Evolutionary conservation across 2,797 vertebrate genomes (phyloP).

Genomic region (Microctenopoma lineatum): DNA sequence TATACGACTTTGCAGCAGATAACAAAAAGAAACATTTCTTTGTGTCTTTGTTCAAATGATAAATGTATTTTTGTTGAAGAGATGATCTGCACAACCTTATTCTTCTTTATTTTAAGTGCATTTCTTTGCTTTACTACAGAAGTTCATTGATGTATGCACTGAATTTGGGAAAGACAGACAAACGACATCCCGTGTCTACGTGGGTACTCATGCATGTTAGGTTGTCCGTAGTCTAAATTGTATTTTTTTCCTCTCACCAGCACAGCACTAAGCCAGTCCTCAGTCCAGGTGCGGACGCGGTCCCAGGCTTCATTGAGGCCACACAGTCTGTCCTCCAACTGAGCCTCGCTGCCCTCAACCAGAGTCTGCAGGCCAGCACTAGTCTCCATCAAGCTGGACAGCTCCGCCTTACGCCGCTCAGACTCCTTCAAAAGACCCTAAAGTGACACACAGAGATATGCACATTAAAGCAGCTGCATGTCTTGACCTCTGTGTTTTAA

Average conservation of each 20-base stretch:
- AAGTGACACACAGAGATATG: conserved; percentile 3
- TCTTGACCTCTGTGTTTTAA: background rate
- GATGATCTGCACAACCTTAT: conserved; percentile 11
- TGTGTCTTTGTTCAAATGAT: background rate
- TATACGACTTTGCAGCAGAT: background rate
- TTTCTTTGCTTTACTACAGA: background rate
- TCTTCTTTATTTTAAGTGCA: background rate
- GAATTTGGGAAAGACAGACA: conserved; percentile 15
- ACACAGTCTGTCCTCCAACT: conserved; percentile 89
- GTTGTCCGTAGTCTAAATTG: too few species aligned
- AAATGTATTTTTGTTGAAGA: conserved; percentile 1
- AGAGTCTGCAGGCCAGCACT: conserved; percentile 89
- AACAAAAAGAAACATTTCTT: conserved; percentile 7
- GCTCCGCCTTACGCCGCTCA: conserved; percentile 88
- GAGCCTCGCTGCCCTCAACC: conserved; percentile 88
- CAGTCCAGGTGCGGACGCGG: conserved; percentile 89
- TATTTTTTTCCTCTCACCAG: conserved; percentile 82
- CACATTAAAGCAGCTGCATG: background rate
- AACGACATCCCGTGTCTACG: background rate
- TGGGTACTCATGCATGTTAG: too few species aligned
- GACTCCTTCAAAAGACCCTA: conserved; percentile 94
- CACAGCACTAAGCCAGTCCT: conserved; percentile 93
- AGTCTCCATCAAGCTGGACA: conserved; percentile 89
- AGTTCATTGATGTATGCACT: background rate
- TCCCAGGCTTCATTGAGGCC: conserved; percentile 90